These are phyloP conservation scores for Balearica regulorum DNA, from an alignment of 2,797 vertebrate genomes.

Conservation along the genomic window DNA sequence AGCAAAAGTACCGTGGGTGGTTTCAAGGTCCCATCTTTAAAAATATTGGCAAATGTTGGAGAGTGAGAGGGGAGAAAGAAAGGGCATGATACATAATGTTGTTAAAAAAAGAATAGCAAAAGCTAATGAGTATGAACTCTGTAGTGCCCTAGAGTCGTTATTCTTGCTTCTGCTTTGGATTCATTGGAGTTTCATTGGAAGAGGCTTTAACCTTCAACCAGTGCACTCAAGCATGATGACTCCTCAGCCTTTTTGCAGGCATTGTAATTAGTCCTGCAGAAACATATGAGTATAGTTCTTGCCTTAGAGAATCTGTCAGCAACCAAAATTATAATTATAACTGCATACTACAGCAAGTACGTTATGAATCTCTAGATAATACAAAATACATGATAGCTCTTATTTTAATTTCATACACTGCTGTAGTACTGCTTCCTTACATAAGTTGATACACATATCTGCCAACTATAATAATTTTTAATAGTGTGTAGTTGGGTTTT, in stretches of 20 bases:
- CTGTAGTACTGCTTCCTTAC: neutral
- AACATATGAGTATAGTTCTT: neutral
- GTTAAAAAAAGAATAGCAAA: neutral
- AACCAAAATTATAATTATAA: neutral
- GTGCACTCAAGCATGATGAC: neutral
- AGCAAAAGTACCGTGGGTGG: neutral
- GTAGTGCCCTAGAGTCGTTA: neutral
- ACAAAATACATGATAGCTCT: fast-evolving
- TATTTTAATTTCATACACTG: neutral
- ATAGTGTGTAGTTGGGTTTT: neutral
- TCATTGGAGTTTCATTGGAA: neutral
- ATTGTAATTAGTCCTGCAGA: neutral
- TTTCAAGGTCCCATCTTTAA: neutral
- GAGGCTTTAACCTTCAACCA: neutral
- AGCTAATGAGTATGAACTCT: neutral
- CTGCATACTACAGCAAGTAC: neutral
- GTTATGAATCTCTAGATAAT: neutral
- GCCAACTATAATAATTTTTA: neutral
- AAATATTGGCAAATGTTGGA: neutral
- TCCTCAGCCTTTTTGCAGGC: neutral
- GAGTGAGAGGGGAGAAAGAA: neutral
- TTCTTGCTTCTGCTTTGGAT: neutral
- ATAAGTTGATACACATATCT: neutral
- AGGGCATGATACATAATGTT: neutral
- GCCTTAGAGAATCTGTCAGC: neutral